Evolutionary conservation across 2,797 vertebrate species (phyloP).

Genomic region (Mus caroli): DNA sequence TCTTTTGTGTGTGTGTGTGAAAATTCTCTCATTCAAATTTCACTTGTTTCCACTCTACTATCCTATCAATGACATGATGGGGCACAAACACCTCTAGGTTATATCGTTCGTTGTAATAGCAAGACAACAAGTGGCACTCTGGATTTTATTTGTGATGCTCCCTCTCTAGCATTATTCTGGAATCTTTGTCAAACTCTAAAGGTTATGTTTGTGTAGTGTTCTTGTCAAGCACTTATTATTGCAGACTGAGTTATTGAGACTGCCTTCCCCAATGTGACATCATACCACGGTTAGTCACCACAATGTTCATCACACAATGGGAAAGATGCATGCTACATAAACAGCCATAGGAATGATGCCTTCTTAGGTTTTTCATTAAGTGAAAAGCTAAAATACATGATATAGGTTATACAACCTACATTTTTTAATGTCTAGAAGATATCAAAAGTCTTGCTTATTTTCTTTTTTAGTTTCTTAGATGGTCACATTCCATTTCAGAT

Average conservation of each 20-base stretch:
- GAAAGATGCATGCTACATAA: neutral
- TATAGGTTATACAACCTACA: neutral
- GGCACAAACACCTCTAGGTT: rapidly evolving
- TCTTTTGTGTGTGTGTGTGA: neutral
- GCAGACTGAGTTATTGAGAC: neutral
- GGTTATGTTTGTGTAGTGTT: neutral
- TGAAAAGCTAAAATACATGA: neutral
- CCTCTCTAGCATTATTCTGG: neutral
- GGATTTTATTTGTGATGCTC: neutral
- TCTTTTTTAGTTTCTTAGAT: neutral
- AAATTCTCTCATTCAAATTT: constrained; percentile 3
- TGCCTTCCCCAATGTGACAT: neutral
- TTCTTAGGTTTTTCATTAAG: neutral
- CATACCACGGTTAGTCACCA: too few relatives aligned
- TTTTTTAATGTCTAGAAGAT: neutral
- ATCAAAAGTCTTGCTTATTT: neutral
- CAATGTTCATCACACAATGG: neutral
- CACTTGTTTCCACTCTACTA: neutral
- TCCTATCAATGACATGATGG: rapidly evolving
- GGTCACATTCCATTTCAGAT: neutral
- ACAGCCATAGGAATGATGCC: rapidly evolving
- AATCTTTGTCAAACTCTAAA: neutral
- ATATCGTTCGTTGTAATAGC: neutral
- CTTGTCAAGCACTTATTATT: neutral
- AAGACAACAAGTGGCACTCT: neutral